Conservation (phyloP, 1,140 invertebrate species). For the Ooceraea biroi region DNA sequence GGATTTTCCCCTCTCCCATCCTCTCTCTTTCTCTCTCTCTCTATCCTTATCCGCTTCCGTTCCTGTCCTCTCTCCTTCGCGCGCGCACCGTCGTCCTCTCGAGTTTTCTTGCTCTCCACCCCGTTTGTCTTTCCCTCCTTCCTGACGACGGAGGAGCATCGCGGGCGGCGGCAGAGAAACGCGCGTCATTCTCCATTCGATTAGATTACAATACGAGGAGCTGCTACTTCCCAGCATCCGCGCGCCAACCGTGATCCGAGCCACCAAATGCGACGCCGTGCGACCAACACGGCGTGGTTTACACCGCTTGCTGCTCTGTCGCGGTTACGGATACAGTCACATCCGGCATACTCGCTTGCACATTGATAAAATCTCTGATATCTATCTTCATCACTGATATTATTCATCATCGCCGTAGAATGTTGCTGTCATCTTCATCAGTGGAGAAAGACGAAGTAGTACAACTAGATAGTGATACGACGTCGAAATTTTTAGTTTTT, state of each 20-base stretch:
- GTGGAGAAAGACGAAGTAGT: too few species aligned
- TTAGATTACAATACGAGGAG: conserved; percentile 70
- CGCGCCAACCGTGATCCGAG: conserved; percentile 24
- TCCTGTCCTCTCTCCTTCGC: not conserved
- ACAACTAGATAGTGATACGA: not conserved
- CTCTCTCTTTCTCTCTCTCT: conserved; percentile 7
- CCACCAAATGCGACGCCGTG: conserved; percentile 46
- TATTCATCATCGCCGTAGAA: too few species aligned
- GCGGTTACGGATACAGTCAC: too few species aligned
- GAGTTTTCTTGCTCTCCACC: conserved; percentile 40
- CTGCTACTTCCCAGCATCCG: conserved; percentile 28
- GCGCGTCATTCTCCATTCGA: conserved; percentile 68
- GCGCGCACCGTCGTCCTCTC: conserved; percentile 3
- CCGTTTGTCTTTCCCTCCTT: too few species aligned
- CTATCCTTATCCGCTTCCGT: conserved; percentile 14
- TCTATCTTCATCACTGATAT: not conserved
- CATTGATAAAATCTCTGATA: not conserved
- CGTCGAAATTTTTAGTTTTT: not conserved
- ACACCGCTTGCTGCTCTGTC: too few species aligned
- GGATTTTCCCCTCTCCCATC: conserved; percentile 26
- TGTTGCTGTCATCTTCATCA: too few species aligned
- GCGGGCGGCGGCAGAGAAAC: not conserved
- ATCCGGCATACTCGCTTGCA: not conserved
- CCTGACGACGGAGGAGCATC: not conserved
- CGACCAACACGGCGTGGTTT: conserved; percentile 31